phyloP scores from a whole-genome alignment of 2,797 vertebrate genomes.

The Sebastes itinus region DNA sequence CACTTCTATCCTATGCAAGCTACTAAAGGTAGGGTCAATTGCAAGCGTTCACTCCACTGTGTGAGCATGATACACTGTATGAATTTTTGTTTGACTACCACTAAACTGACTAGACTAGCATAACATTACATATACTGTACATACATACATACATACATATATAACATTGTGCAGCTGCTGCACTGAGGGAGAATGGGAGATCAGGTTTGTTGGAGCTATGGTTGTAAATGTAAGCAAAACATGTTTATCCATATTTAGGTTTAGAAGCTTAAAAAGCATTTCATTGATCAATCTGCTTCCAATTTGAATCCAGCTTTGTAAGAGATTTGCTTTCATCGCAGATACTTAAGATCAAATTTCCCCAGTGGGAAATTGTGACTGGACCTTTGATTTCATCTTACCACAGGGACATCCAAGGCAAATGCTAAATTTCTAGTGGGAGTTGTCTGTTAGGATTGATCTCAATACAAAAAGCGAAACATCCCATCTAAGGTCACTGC shows the following conservation, averaged over 20 bases:
- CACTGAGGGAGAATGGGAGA: background rate
- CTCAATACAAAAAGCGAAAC: conserved; percentile 5
- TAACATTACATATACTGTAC: too few relatives aligned
- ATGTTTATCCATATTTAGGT: background rate
- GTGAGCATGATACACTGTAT: background rate
- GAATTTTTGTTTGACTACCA: background rate
- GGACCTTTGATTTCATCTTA: conserved; percentile 31
- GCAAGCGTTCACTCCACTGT: background rate
- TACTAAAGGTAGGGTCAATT: background rate
- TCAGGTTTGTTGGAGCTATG: background rate
- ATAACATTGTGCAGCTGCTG: background rate
- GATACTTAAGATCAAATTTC: conserved; percentile 26
- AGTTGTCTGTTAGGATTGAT: conserved; percentile 5
- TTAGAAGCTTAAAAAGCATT: conserved; percentile 15
- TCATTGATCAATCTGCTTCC: conserved; percentile 4
- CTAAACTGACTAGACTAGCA: background rate
- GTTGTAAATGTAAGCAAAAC: background rate
- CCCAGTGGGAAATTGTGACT: conserved; percentile 2
- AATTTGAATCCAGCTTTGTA: background rate
- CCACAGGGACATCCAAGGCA: background rate
- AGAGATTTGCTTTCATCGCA: conserved; percentile 26
- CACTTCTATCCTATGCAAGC: too few relatives aligned
- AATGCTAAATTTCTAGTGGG: background rate
- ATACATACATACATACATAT: too few relatives aligned
- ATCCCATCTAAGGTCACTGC: background rate